Evolutionary conservation across 2,797 vertebrate species (phyloP), one percentile per base, ranked within the genome.

Genomic region (Monodelphis domestica): DNA sequence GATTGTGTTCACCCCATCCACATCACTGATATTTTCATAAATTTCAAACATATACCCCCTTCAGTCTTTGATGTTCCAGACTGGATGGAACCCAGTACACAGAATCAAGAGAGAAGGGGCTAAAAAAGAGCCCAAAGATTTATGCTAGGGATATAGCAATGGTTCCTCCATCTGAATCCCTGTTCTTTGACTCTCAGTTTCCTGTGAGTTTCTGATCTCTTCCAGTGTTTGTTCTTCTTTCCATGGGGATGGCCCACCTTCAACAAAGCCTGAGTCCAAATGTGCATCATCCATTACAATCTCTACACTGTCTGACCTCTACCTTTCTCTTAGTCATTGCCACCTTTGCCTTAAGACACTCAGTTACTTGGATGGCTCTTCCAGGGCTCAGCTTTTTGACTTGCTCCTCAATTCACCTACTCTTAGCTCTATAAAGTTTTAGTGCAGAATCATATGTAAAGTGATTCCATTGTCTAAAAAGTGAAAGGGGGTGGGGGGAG

Each of bases 401-500:
- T 97, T 94, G 91, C 96, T 97, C 96, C 59, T 94, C 97, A 89
- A 50, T 84, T 90, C 92, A 93, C 87, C 96, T 95, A 95, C 94
- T 91, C 96, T 93, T 93, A 96, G 94, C 98, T 98, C 98, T 98
- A 97, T 98, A 98, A 99, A 98, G 97, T 98, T 98, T 98, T 98
- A 99, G 99, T 98, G 98, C 98, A 97, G 98, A 96, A 97, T 98
- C 98, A 98, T 99, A 84, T 99, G 99, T 99, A 98, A 99, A 99
- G 98, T 96, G 78, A 96, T 97, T 97, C 98, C 97, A 99, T 99
- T 99, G 99, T 99, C 98, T 98, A 98, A 98, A 98, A 98, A 98
- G 97, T 97, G 98, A 95, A 97, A 98, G 99, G 99, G 99, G 33
- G 21, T 26, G 38, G 70, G 21, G 9, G 70, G 38, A 84, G 38